A percentile compares a stretch with the other conserved stretches of the same genome.
phyloP scores from a whole-genome alignment of 2,797 vertebrate genomes.

The Coluber constrictor region DNA sequence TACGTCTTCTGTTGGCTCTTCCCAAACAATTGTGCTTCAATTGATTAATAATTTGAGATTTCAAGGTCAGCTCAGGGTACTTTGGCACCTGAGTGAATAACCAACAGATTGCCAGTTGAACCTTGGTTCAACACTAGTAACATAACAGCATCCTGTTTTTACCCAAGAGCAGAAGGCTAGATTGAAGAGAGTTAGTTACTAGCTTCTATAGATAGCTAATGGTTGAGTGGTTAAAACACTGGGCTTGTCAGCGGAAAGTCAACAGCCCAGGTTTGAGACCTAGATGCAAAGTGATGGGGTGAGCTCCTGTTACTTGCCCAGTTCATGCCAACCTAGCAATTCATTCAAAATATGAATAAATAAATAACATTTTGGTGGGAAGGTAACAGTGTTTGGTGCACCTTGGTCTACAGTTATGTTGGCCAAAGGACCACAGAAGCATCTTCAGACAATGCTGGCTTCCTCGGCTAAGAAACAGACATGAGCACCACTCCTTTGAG shows the following conservation, averaged over 20 bases:
- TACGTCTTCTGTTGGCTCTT: not conserved
- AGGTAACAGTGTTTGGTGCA: not conserved
- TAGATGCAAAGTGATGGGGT: not conserved
- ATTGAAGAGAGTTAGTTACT: not conserved
- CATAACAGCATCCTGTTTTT: not conserved
- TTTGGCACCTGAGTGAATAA: not conserved
- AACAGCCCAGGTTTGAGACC: not conserved
- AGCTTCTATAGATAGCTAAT: not conserved
- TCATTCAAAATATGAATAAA: not conserved
- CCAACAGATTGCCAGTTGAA: not conserved
- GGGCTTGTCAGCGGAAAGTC: not conserved
- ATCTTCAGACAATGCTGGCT: not conserved
- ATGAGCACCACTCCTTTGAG: not conserved
- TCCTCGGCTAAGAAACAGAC: not conserved
- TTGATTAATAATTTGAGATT: not conserved
- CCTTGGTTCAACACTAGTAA: not conserved
- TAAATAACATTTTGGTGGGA: not conserved
- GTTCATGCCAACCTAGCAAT: not conserved
- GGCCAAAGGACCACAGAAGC: not conserved
- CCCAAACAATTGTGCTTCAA: not conserved
- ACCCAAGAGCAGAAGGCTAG: not conserved
- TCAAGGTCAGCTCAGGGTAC: not conserved
- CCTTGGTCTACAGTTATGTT: not conserved
- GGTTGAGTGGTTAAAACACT: no score
- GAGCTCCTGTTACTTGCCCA: not conserved